These are phyloP conservation scores for Pterophyllum scalare DNA, from an alignment of 2,113 vertebrate genomes.

Conservation along the genomic window DNA sequence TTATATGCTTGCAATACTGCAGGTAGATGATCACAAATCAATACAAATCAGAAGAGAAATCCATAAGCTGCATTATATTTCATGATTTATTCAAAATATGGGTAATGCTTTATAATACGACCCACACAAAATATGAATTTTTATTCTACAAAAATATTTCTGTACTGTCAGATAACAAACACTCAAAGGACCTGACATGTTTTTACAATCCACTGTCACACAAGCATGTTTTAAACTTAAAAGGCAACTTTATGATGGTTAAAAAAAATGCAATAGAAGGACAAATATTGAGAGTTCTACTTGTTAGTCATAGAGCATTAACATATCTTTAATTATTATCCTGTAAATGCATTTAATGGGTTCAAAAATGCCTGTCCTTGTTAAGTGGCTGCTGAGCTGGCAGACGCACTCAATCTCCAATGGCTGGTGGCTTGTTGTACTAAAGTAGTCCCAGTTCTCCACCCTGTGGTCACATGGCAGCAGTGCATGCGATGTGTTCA, in stretches of 20 bases:
- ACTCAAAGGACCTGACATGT: background rate
- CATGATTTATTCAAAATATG: constrained; percentile 24
- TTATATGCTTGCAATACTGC: background rate
- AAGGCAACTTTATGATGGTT: constrained; percentile 15
- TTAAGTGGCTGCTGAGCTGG: background rate
- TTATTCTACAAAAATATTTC: background rate
- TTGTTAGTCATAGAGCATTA: background rate
- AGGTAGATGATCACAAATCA: background rate
- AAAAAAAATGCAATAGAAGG: background rate
- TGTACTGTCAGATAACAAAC: background rate
- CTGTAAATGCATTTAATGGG: background rate
- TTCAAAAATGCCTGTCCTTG: background rate
- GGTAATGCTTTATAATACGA: too few species aligned
- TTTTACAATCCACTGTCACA: background rate
- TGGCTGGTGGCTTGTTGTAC: background rate
- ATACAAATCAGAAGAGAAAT: constrained; percentile 11
- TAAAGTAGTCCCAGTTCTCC: constrained; percentile 54
- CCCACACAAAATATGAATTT: background rate
- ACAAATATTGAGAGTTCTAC: background rate
- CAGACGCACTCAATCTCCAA: background rate
- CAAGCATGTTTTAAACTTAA: background rate
- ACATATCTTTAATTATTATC: background rate
- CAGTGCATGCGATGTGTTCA: constrained; percentile 31
- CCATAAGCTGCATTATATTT: background rate
- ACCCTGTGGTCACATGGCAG: constrained; percentile 53